These are phyloP conservation scores for Phrynocephalus guinanensis DNA, from an alignment of 2,797 vertebrate genomes.

Conservation along the genomic window DNA sequence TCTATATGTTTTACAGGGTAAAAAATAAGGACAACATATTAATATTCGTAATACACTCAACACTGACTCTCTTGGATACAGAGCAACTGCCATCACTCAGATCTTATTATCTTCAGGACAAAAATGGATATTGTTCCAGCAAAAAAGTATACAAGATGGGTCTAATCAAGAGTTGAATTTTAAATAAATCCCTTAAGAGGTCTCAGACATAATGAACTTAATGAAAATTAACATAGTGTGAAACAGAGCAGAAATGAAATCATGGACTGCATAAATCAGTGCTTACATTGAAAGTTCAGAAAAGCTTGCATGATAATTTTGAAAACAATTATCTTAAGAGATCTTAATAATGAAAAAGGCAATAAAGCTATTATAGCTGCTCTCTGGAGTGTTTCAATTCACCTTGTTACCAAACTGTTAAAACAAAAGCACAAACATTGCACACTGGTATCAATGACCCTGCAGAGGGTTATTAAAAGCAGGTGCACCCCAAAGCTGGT, in stretches of 20 bases:
- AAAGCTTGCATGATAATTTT: slow-evolving; percentile 74
- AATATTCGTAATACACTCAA: slow-evolving; percentile 63
- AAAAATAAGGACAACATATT: slow-evolving; percentile 70
- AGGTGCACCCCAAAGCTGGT: slow-evolving; percentile 73
- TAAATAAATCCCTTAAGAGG: slow-evolving; percentile 85
- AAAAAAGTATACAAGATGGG: slow-evolving; percentile 79
- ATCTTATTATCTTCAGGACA: slow-evolving; percentile 80
- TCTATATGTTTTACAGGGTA: slow-evolving; percentile 61
- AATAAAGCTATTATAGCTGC: slow-evolving; percentile 70
- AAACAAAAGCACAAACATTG: slow-evolving; percentile 74
- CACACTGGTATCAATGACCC: slow-evolving; percentile 71
- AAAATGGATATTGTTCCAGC: slow-evolving; percentile 83
- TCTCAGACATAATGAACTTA: slow-evolving; percentile 83
- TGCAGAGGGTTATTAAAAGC: slow-evolving; percentile 74
- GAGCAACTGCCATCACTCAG: slow-evolving; percentile 83
- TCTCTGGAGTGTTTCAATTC: slow-evolving; percentile 71
- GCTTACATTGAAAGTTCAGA: slow-evolving; percentile 72
- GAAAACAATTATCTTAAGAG: slow-evolving; percentile 81
- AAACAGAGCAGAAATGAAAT: slow-evolving; percentile 76
- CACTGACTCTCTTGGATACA: slow-evolving; percentile 75
- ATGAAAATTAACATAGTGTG: slow-evolving; percentile 84
- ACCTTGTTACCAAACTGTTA: slow-evolving; percentile 79
- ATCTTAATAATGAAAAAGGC: slow-evolving; percentile 77
- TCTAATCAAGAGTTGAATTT: slow-evolving; percentile 82
- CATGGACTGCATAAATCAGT: slow-evolving; percentile 74